Conservation (phyloP, 2,113 vertebrate genomes). For the Calidris pygmaea region DNA sequence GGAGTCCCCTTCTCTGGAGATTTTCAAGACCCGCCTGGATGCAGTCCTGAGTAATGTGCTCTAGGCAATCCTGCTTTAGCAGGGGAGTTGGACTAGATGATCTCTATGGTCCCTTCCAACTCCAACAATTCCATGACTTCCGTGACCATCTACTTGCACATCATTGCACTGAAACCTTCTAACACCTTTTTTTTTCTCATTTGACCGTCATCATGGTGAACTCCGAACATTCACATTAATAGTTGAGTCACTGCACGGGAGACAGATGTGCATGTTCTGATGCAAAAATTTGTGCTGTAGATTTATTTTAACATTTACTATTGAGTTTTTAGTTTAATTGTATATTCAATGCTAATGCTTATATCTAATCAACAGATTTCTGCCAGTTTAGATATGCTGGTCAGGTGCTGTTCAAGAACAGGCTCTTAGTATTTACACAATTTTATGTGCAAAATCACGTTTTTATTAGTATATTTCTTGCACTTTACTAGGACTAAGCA, state of each 20-base stretch:
- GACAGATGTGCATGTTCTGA: neutral
- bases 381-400: neutral
- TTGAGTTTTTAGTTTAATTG: neutral
- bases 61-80: too few relatives aligned
- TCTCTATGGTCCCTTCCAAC: too few relatives aligned
- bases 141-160: neutral
- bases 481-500: neutral
- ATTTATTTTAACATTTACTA: neutral
- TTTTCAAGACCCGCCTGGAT: too few relatives aligned
- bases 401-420: neutral
- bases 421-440: neutral
- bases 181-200: neutral
- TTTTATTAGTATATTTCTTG: neutral
- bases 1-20: too few relatives aligned
- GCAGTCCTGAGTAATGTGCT: too few relatives aligned
- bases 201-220: neutral
- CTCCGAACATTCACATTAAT: neutral
- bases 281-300: neutral
- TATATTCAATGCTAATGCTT: neutral
- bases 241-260: neutral
- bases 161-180: neutral
- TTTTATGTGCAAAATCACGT: neutral
- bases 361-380: neutral
- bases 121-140: too few relatives aligned
- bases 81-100: too few relatives aligned